phyloP scores from a whole-genome alignment of 1,140 invertebrate genomes.

The Anastrepha ludens region DNA sequence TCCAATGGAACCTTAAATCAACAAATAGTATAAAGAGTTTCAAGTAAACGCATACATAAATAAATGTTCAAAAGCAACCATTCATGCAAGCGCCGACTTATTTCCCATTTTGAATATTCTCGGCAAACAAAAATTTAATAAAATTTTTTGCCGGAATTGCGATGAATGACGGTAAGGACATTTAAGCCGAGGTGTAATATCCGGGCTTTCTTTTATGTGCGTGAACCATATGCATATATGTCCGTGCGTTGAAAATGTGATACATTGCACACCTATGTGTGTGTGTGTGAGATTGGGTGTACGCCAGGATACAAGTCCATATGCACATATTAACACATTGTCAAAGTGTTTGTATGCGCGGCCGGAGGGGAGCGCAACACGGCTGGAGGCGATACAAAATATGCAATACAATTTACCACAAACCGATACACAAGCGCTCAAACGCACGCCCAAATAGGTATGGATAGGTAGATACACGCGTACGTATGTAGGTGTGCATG shows the following conservation, averaged over 20 bases:
- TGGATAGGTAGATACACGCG: not conserved
- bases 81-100: not conserved
- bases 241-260: too few species aligned
- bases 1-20: too few species aligned
- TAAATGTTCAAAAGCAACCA: not conserved
- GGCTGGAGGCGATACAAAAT: too few species aligned
- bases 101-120: not conserved
- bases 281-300: too few species aligned
- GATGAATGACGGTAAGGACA: slow-evolving; percentile 15
- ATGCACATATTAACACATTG: too few species aligned
- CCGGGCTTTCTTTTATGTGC: not conserved
- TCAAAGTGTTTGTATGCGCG: too few species aligned
- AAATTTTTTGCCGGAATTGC: not conserved
- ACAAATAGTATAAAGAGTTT: not conserved
- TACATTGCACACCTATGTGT: too few species aligned
- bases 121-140: not conserved
- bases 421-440: too few species aligned
- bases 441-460: too few species aligned
- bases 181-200: slow-evolving; percentile 35
- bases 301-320: too few species aligned
- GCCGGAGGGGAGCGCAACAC: too few species aligned
- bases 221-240: not conserved
- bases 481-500: not conserved
- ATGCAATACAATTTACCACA: too few species aligned
- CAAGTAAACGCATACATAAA: not conserved